Percentiles rank a stretch among this genome's conserved stretches.
phyloP scores from a whole-genome alignment of 2,113 vertebrate species.

The Cryptotis parvus region DNA sequence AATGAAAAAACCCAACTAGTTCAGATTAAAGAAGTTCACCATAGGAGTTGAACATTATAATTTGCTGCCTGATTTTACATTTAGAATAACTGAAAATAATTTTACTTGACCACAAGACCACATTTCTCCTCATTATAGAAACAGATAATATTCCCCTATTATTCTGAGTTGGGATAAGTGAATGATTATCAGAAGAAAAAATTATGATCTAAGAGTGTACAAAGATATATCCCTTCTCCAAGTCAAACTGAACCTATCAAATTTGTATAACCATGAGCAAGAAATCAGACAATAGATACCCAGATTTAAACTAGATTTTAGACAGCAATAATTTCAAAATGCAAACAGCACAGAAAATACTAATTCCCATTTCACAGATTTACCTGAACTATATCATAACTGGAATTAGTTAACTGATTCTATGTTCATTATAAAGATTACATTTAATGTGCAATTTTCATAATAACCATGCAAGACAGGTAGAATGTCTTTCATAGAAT shows the following conservation, averaged over 20 bases:
- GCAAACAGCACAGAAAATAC: conserved; percentile 14
- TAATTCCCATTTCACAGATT: conserved; percentile 29
- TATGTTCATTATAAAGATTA: neutral
- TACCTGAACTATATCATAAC: neutral
- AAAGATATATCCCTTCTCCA: neutral
- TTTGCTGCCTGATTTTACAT: neutral
- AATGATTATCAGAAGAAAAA: no score
- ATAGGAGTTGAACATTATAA: neutral
- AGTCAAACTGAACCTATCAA: neutral
- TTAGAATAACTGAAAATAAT: conserved; percentile 54
- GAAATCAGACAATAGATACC: neutral
- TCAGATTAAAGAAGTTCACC: conserved; percentile 40
- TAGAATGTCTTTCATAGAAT: neutral
- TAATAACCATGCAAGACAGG: neutral
- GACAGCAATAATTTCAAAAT: conserved; percentile 7
- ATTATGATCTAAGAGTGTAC: no score
- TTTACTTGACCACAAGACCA: conserved; percentile 7
- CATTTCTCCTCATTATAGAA: conserved; percentile 11
- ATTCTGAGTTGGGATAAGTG: no score
- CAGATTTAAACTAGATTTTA: conserved; percentile 11
- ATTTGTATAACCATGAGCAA: neutral
- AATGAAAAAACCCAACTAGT: neutral
- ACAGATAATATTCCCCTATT: neutral
- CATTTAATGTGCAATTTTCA: neutral
- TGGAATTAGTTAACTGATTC: conserved; percentile 11